Conservation (phyloP, 2,797 vertebrate genomes). For the Fringilla coelebs region DNA sequence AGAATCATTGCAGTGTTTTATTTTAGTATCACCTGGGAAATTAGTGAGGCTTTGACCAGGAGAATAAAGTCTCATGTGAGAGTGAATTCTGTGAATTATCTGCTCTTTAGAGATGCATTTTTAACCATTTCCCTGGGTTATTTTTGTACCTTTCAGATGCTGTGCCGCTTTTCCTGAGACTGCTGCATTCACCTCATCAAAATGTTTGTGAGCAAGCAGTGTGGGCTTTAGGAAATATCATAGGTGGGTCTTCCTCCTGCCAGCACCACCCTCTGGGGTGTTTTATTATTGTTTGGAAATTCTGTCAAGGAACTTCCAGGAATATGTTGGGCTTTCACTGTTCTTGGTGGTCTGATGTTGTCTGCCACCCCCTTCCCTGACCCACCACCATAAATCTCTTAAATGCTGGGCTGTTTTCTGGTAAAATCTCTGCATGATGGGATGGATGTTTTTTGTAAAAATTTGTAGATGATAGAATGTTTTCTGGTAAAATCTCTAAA, state of each 20-base stretch:
- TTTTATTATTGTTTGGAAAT: background rate
- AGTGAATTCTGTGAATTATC: background rate
- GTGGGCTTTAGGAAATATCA: conserved; percentile 98
- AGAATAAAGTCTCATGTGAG: no score
- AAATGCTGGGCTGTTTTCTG: background rate
- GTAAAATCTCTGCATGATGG: background rate
- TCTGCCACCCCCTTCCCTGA: background rate
- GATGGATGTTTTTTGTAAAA: no score
- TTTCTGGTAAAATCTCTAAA: background rate
- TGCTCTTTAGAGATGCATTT: background rate
- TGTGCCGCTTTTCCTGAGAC: conserved; percentile 94
- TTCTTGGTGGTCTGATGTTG: fast-evolving
- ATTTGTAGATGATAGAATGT: fast-evolving
- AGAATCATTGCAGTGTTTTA: background rate
- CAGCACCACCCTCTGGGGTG: background rate
- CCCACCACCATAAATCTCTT: background rate
- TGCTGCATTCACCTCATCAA: conserved; percentile 96
- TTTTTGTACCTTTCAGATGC: conserved; percentile 80
- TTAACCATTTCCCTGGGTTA: background rate
- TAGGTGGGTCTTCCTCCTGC: conserved; percentile 81
- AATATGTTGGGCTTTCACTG: fast-evolving
- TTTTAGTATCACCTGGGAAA: background rate
- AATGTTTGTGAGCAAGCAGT: conserved; percentile 99
- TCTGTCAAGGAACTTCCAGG: background rate
- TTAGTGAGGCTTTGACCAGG: background rate